A percentile compares a stretch with the other conserved stretches of the same genome.
Conservation (phyloP, 1,140 invertebrate species). For the Samia ricini region DNA sequence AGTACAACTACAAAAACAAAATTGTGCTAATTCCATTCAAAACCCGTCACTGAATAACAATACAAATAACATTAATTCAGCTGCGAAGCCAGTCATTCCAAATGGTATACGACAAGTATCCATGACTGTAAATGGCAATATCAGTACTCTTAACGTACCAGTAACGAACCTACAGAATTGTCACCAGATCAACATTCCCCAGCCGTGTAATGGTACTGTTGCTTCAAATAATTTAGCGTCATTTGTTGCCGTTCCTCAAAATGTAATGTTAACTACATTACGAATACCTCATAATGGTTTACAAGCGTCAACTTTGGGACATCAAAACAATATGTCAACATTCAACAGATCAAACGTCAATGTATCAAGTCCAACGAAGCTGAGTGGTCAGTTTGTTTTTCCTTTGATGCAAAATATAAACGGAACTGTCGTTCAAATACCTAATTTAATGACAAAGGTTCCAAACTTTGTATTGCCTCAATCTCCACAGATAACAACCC, state of each 20-base stretch:
- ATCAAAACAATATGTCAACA: constrained; percentile 52
- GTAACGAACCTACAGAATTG: constrained; percentile 63
- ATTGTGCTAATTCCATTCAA: constrained; percentile 52
- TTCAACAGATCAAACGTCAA: constrained; percentile 66
- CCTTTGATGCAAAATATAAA: constrained; percentile 74
- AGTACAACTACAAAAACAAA: constrained; percentile 66
- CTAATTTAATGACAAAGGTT: constrained; percentile 72
- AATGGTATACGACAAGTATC: constrained; percentile 64
- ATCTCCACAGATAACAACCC: constrained; percentile 50
- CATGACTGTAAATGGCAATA: constrained; percentile 60
- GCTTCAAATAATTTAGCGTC: constrained; percentile 59
- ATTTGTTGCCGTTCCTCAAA: constrained; percentile 67
- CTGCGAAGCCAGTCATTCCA: constrained; percentile 62
- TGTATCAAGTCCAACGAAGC: constrained; percentile 70
- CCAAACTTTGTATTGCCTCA: constrained; percentile 71
- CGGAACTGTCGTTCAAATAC: constrained; percentile 73
- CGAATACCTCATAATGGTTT: constrained; percentile 73
- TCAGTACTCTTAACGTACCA: constrained; percentile 59
- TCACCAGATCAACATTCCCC: constrained; percentile 62
- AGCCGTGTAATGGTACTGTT: constrained; percentile 56
- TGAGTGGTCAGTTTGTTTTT: constrained; percentile 73
- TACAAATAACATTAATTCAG: constrained; percentile 43
- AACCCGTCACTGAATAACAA: constrained; percentile 33
- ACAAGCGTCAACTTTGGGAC: constrained; percentile 52
- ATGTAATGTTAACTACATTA: constrained; percentile 75